Percentiles rank a stretch among this genome's conserved stretches.
Conservation (phyloP, 2,113 vertebrate genomes). For the Stegostoma tigrinum region DNA sequence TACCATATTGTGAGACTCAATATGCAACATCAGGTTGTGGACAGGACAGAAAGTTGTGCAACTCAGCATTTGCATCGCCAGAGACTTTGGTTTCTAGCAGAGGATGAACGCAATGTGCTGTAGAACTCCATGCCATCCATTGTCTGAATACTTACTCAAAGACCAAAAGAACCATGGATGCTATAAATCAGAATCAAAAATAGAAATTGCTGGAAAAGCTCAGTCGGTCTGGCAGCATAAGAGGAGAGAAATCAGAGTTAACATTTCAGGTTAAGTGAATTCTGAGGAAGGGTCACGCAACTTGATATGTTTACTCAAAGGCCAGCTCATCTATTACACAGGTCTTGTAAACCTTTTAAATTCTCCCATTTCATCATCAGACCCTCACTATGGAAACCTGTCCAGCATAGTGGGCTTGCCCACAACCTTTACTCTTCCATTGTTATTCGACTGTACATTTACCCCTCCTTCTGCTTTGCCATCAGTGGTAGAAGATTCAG, state of each 20-base stretch:
- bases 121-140: not conserved
- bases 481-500: not conserved
- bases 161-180: too few relatives aligned
- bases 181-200: too few relatives aligned
- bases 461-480: not conserved
- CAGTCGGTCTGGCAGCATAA: too few relatives aligned
- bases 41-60: not conserved
- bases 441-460: not conserved
- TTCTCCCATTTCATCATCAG: too few relatives aligned
- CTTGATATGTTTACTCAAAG: not conserved
- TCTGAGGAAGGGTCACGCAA: too few relatives aligned
- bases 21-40: not conserved
- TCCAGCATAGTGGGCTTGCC: not conserved
- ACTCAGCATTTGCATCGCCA: not conserved
- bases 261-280: too few relatives aligned
- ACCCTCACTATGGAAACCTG: not conserved
- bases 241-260: too few relatives aligned
- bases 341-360: not conserved
- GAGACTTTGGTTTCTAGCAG: too few relatives aligned
- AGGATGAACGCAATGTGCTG: too few relatives aligned
- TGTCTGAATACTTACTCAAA: not conserved
- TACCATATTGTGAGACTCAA: not conserved
- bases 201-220: too few relatives aligned
- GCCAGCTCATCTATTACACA: not conserved
- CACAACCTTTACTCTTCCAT: not conserved